Base-by-base conservation (phyloP, 2,797 vertebrate species). In the Anomalospiza imberbis region DNA sequence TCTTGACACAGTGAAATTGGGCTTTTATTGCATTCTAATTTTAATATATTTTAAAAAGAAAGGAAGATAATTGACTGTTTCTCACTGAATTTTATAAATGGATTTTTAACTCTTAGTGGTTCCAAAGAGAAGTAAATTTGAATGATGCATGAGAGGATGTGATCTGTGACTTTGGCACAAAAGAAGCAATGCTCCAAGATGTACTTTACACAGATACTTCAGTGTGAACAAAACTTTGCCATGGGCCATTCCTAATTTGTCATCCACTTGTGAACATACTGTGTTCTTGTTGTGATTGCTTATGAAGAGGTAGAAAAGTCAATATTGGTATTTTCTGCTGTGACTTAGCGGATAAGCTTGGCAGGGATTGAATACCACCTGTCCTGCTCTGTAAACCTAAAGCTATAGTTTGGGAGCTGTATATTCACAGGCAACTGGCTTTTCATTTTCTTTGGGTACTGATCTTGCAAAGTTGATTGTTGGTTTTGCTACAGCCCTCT, bases 31-130 rank as follows among this genome's bases (percentile, higher is more conserved):
- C 66, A 44, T 89, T 96, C 79, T 94, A 66, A 45, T 91, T 88
- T 95, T 89, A 78, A 77, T 90, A 40, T 86, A 78, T 90, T 90
- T 91, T 7, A 25, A 92, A 92, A 92, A 92, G 77, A 96, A 95
- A 90, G 31, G 32, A 94, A 83, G 58, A 40, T 89, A 91, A 85
- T 74, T 87, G 68, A 68, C 70, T 83, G 28, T 65, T 96, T 92
- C 65, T 93, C n/a, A 47, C 53, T 50, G 68, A 83, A 45, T 92
- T 89, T 94, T 88, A 47, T 85, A 91, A 91, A 71, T 80, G 45
- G 20, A 34, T 85, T 92, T 82, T 9, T 93, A 89, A 79, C 53
- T 76, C 42, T 54, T 71, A 61, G 22, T 48, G 34, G 10, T 85
- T 93, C 45, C 50, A 76, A 28, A 89, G 86, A 36, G 68, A 87